A percentile compares a stretch with the other conserved stretches of the same genome.
phyloP scores from a whole-genome alignment of 2,888 invertebrate species.

The Sphinx pinastri region DNA sequence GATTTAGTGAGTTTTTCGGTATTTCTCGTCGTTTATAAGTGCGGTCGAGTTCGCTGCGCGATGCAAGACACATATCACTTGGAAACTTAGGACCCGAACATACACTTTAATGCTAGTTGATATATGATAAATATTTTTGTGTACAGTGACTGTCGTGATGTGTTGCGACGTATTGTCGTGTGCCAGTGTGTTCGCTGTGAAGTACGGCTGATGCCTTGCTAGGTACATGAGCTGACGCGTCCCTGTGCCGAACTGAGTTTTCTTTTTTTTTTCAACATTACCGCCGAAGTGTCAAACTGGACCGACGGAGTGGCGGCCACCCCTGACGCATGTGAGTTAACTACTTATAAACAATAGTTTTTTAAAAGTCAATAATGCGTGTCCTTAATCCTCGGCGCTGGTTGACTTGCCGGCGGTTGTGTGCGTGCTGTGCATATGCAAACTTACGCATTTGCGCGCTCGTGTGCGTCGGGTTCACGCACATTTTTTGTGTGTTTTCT shows the following conservation, averaged over 20 bases:
- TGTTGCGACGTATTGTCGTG: constrained; percentile 66
- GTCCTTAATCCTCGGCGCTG: constrained; percentile 71
- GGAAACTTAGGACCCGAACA: constrained; percentile 81
- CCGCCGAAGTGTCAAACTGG: constrained; percentile 83
- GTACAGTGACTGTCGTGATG: constrained; percentile 72
- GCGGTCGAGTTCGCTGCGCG: constrained; percentile 52
- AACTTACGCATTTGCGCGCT: constrained; percentile 37
- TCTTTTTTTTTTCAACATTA: constrained; percentile 79
- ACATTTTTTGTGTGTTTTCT: constrained; percentile 78
- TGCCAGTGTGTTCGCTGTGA: constrained; percentile 71
- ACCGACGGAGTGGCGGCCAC: constrained; percentile 80
- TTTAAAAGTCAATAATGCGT: constrained; percentile 48
- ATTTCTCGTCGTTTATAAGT: constrained; percentile 54
- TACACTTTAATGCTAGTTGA: constrained; percentile 56
- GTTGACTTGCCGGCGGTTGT: constrained; percentile 53
- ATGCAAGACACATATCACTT: constrained; percentile 79
- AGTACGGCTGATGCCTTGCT: constrained; percentile 70
- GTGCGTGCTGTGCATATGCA: constrained; percentile 58
- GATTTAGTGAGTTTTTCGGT: constrained; percentile 70
- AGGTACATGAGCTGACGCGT: constrained; percentile 73
- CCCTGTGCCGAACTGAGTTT: constrained; percentile 47
- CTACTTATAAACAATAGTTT: constrained; percentile 15
- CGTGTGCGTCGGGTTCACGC: constrained; percentile 76
- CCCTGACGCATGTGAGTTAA: constrained; percentile 82
- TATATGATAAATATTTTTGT: constrained; percentile 62